Evolutionary conservation across 2,797 vertebrate genomes (phyloP).

Genomic region (Anomalospiza imberbis): DNA sequence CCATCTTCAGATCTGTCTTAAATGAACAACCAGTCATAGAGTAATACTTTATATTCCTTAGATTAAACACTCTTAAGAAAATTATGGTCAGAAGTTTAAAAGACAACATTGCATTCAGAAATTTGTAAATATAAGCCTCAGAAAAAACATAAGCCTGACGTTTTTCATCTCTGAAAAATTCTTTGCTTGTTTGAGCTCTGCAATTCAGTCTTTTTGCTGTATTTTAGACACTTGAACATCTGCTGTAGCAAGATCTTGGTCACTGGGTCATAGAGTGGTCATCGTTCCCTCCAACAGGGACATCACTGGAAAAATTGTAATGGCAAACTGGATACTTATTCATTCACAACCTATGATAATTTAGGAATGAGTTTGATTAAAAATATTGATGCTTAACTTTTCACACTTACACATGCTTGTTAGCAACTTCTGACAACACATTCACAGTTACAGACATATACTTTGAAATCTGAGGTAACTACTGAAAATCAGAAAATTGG

Average conservation of each 20-base stretch:
- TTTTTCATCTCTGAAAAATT: not conserved
- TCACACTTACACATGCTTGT: not conserved
- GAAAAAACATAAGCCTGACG: not conserved
- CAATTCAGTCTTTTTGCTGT: not conserved
- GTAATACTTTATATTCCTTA: not conserved
- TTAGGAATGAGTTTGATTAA: not conserved
- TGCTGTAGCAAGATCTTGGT: not conserved
- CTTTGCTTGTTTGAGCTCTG: not conserved
- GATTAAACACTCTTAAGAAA: not conserved
- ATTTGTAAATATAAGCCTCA: not conserved
- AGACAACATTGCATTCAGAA: not conserved
- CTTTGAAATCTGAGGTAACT: not conserved
- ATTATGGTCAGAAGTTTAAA: not conserved
- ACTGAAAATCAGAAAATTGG: not conserved
- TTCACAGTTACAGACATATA: not conserved
- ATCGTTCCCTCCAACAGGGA: not conserved
- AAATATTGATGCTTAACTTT: conserved; percentile 37
- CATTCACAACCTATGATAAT: not conserved
- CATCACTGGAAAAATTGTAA: not conserved
- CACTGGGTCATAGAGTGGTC: not conserved
- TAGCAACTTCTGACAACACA: conserved; percentile 8
- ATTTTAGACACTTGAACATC: not conserved
- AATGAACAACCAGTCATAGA: not conserved
- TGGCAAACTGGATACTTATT: not conserved
- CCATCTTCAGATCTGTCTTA: not conserved